Percentiles rank a stretch among this genome's conserved stretches.
phyloP scores from a whole-genome alignment of 2,113 vertebrate genomes.

The Ophthalmolycus amberensis region DNA sequence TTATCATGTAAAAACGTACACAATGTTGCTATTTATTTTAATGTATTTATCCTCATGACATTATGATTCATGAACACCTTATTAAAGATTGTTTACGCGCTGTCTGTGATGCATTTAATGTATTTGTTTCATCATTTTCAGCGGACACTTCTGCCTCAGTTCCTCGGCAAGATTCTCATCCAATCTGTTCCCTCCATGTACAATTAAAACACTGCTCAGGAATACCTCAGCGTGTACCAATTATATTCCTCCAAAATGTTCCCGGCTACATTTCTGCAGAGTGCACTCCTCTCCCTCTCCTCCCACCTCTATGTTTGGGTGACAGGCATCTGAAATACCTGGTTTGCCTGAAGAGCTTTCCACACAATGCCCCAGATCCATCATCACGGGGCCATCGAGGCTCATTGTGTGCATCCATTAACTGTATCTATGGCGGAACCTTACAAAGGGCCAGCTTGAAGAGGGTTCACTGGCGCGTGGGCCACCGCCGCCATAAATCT shows the following conservation, averaged over 20 bases:
- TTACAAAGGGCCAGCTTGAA: slow-evolving; percentile 75
- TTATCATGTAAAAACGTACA: not conserved
- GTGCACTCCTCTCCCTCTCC: slow-evolving; percentile 29
- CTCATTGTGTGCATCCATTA: slow-evolving; percentile 78
- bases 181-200: slow-evolving; percentile 61
- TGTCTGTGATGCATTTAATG: not conserved
- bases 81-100: not conserved
- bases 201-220: slow-evolving; percentile 70
- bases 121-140: not conserved
- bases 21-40: not conserved
- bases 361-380: slow-evolving; percentile 76
- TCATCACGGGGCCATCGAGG: slow-evolving; percentile 73
- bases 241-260: slow-evolving; percentile 67
- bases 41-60: not conserved
- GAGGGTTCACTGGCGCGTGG: slow-evolving; percentile 76
- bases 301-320: slow-evolving; percentile 58
- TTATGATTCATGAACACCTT: not conserved
- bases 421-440: slow-evolving; percentile 68
- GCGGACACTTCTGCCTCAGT: slow-evolving; percentile 65
- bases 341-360: slow-evolving; percentile 71
- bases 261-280: slow-evolving; percentile 45
- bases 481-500: slow-evolving; percentile 78
- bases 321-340: slow-evolving; percentile 68
- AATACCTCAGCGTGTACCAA: slow-evolving; percentile 50
- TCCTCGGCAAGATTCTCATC: slow-evolving; percentile 35